A percentile compares a stretch with the other conserved stretches of the same genome.
Conservation (phyloP, 2,888 invertebrate genomes). For the Horisme vitalbata region DNA sequence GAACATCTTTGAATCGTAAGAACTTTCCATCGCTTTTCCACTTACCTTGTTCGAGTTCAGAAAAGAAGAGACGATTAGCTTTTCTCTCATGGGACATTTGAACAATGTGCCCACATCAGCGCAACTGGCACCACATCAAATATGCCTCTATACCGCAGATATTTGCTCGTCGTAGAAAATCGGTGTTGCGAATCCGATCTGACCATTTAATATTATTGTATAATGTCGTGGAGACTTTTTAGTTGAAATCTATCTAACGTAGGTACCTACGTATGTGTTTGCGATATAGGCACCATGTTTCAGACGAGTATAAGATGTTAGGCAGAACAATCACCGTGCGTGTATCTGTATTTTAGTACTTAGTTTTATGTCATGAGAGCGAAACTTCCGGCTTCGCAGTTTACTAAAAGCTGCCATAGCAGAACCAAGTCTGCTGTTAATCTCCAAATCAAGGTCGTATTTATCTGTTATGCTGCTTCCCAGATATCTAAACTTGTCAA, state of each 20-base stretch:
- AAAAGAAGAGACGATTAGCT: too few species aligned
- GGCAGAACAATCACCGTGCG: background rate
- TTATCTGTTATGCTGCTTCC: background rate
- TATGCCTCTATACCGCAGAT: background rate
- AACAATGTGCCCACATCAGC: too few species aligned
- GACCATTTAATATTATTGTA: constrained; percentile 1
- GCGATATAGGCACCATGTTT: constrained; percentile 16
- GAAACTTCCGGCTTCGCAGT: background rate
- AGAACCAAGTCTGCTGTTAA: constrained; percentile 1
- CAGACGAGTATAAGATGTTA: background rate
- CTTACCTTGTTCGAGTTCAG: too few species aligned
- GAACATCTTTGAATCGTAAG: too few species aligned
- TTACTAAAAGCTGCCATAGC: constrained; percentile 4
- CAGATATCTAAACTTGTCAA: background rate
- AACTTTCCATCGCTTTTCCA: too few species aligned
- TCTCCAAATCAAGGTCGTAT: background rate
- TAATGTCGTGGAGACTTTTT: constrained; percentile 11
- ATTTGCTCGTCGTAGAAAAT: background rate
- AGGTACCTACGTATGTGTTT: constrained; percentile 15
- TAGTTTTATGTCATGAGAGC: background rate
- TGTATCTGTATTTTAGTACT: constrained; percentile 1
- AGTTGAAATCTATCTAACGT: constrained; percentile 18
- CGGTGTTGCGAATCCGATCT: background rate
- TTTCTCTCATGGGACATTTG: too few species aligned
- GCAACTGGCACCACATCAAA: too few species aligned